Evolutionary conservation across 2,888 invertebrate genomes (phyloP).

Genomic region (Disparrhopalites patrizii): DNA sequence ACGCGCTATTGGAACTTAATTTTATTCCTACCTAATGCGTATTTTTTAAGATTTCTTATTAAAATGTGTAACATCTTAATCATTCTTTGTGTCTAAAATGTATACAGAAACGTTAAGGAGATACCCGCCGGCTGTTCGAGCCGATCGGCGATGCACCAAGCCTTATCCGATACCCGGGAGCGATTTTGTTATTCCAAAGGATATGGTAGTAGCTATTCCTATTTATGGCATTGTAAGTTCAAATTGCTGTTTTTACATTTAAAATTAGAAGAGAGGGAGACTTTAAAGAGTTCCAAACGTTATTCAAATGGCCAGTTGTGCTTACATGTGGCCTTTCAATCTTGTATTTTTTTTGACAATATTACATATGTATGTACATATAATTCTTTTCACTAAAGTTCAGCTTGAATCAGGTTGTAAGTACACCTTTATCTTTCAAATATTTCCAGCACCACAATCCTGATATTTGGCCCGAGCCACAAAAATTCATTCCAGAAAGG

Average conservation of each 20-base stretch:
- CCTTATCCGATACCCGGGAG: conserved; percentile 22
- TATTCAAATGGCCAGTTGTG: no score
- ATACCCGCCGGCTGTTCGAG: conserved; percentile 17
- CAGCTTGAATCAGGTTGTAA: no score
- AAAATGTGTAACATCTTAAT: background rate
- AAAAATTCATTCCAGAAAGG: background rate
- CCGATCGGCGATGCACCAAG: conserved; percentile 18
- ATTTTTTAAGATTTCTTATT: background rate
- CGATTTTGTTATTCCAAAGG: conserved; percentile 18
- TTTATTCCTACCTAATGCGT: background rate
- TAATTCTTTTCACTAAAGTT: no score
- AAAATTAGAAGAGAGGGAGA: no score
- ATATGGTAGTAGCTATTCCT: conserved; percentile 19
- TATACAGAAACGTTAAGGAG: conserved; percentile 21
- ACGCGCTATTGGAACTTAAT: no score
- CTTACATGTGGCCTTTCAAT: no score
- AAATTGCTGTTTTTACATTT: background rate
- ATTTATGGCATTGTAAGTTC: conserved; percentile 7
- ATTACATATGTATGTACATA: no score
- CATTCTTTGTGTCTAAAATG: conserved; percentile 1
- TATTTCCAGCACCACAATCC: background rate
- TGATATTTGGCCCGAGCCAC: background rate
- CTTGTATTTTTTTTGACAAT: no score
- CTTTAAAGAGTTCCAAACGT: no score
- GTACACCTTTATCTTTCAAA: no score